These are phyloP conservation scores for Lepidocolaptes lacrymiger DNA, from an alignment of 2,797 vertebrate species.

Conservation along the genomic window DNA sequence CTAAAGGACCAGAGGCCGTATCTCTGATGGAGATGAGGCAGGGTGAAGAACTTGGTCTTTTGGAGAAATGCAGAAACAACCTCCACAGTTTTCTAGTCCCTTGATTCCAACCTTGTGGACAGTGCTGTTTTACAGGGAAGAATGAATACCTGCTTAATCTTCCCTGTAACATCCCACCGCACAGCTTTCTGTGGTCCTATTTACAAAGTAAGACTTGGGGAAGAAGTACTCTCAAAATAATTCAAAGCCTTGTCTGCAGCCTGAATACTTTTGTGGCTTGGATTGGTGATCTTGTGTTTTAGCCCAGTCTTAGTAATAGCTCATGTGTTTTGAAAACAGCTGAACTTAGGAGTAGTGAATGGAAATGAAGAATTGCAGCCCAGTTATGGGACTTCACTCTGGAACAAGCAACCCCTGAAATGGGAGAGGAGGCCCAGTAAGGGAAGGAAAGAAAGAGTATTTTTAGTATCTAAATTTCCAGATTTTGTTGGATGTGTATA, in stretches of 20 bases:
- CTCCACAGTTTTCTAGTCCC: background rate
- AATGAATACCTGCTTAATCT: background rate
- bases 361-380: conserved; percentile 1
- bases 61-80: background rate
- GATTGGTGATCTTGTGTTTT: background rate
- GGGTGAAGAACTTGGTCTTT: background rate
- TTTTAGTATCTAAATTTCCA: background rate
- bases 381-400: background rate
- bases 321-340: background rate
- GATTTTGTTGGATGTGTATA: background rate
- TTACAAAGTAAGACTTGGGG: background rate
- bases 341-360: background rate
- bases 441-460: background rate
- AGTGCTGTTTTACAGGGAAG: background rate
- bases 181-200: background rate
- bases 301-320: background rate
- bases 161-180: accelerated
- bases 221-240: background rate
- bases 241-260: background rate
- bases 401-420: conserved; percentile 8
- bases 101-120: background rate
- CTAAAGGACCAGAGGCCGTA: background rate
- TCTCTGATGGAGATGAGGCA: background rate
- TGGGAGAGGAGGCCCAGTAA: background rate
- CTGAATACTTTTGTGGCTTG: background rate